Evolutionary conservation across 1,140 invertebrate genomes (phyloP), one percentile per base, ranked within the genome.

Genomic region (Euschistus heros): DNA sequence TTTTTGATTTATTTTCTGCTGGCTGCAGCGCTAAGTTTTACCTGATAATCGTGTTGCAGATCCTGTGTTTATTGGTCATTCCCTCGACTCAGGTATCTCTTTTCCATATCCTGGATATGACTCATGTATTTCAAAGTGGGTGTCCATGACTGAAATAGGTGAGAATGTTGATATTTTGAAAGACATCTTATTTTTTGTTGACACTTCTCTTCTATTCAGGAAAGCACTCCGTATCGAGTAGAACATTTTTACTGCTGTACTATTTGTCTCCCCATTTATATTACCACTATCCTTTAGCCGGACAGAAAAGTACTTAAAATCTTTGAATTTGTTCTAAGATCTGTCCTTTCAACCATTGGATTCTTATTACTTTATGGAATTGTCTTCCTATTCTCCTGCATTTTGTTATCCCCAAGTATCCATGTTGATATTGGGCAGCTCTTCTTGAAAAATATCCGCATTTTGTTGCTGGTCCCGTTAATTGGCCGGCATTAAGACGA

Each of bases 371-470:
- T 10, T 10, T 10, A 17, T 44, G 42, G 17, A 17, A 10, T 44
- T 17, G 17, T 17, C 7, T 44, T 44, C 18, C 57, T 60, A 20
- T 17, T 24, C 8, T n/a, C 14, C 14, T 37, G 10, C 20, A 62
- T 42, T 27, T 62, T 44, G 14, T n/a, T 62, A 62, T n/a, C n/a
- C 30, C n/a, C 37, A 20, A 13, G 17, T 37, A n/a, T 8, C 27
- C 14, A 18, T 14, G 13, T 44, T 37, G 61, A 37, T 17, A 44
- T 14, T 42, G 37, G 27, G 27, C 27, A 44, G 26, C 30, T 62
- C 26, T 27, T 37, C 42, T 27, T 62, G 61, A 42, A 42, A 37
- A 37, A 62, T 62, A 37, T 27, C 17, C 20, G n/a, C 13, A 62
- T 37, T 42, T 42, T 62, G 44, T 62, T 37, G 20, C 17, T 10